Evolutionary conservation across 2,888 invertebrate species (phyloP), one percentile per base, ranked within the genome.

Genomic region (Perizoma flavofasciatum): DNA sequence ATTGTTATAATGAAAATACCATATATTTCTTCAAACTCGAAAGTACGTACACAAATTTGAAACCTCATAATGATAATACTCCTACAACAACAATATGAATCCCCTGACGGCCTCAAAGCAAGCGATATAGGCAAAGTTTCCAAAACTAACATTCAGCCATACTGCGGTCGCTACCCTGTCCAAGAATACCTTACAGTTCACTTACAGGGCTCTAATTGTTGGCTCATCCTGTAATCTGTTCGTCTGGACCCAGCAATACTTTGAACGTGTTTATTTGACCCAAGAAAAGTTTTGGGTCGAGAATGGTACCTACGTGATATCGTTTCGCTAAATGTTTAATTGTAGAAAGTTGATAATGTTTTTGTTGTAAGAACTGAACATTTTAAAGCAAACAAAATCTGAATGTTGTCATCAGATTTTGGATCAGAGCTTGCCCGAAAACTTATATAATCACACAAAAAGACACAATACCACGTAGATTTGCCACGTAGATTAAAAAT

Each of bases 181-280:
- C 40, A 47, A 47, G 46, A 54, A 44, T 49, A 52, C 52, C 47
- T 11, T 6, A 5, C 37, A 32, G 41, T 48, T 32, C 48, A 40
- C 34, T 10, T 40, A 9, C 22, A 10, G 39, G 32, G 35, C 52
- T 33, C 34, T 59, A 54, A 54, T 54, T 57, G 53, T 52, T 33
- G 45, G 51, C 47, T 9, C 39, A 49, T 46, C 35, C 49, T 52
- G 52, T 57, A 61, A 61, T 61, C 56, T 61, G 54, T 50, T 49
- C 54, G 52, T 51, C 44, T 49, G 44, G 57, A 7, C 46, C 32
- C 57, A 44, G 49, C 47, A 50, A 49, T 55, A 62, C 55, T 58
- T 59, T 10, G 48, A 34, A 55, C 55, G 61, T 62, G 62, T 62
- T 62, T 62, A 62, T 55, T 55, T 55, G 51, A 55, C 58, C 58